These are phyloP conservation scores for Eupithecia dodoneata DNA, from an alignment of 2,888 invertebrate species.

Conservation along the genomic window DNA sequence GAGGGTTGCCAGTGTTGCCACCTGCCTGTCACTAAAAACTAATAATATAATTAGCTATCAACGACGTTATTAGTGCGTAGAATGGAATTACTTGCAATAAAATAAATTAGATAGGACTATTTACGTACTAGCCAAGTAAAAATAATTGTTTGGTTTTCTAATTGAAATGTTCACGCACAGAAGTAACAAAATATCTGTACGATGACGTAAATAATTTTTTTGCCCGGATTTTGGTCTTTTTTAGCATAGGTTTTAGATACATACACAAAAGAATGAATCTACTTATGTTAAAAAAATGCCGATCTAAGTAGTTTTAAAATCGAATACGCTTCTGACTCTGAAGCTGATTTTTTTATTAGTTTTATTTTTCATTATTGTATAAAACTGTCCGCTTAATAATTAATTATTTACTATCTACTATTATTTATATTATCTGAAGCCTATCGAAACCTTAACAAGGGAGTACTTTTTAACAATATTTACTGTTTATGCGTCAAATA, in stretches of 20 bases:
- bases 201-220: not conserved
- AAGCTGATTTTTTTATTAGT: too few species aligned
- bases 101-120: not conserved
- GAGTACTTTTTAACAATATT: not conserved
- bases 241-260: too few species aligned
- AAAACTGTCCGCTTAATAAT: too few species aligned
- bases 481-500: not conserved
- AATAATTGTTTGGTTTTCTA: not conserved
- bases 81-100: not conserved
- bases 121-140: not conserved
- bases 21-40: conserved; percentile 23
- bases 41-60: conserved; percentile 19
- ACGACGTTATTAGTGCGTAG: conserved; percentile 12
- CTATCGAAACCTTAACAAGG: not conserved
- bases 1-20: conserved; percentile 5
- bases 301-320: too few species aligned
- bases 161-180: not conserved
- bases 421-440: not conserved
- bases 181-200: not conserved
- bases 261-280: too few species aligned
- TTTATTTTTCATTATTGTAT: too few species aligned
- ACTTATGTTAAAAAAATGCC: too few species aligned
- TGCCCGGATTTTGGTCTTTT: not conserved
- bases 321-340: too few species aligned
- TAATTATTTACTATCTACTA: not conserved